phyloP scores from a whole-genome alignment of 2,888 invertebrate genomes.

The Plagiodera versicolora region DNA sequence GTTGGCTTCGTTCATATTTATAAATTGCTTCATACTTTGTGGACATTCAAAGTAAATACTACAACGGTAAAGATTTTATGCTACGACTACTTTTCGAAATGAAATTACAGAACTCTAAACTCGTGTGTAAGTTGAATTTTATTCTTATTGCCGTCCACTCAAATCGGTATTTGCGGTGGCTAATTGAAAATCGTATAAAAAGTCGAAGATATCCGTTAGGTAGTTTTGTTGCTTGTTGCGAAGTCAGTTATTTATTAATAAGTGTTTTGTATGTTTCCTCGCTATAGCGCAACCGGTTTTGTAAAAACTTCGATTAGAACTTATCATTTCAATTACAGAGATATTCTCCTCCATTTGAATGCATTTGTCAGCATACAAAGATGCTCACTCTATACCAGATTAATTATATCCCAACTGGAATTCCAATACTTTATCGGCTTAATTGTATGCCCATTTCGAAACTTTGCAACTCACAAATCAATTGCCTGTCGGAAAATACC shows the following conservation, averaged over 20 bases:
- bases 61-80: not conserved
- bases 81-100: not conserved
- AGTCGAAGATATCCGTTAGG: slow-evolving; percentile 36
- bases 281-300: slow-evolving; percentile 33
- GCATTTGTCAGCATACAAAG: not conserved
- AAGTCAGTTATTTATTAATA: slow-evolving; percentile 35
- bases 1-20: no score
- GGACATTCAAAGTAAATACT: not conserved
- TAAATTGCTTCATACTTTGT: no score
- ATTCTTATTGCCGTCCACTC: slow-evolving; percentile 39
- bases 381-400: not conserved
- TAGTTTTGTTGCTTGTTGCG: slow-evolving; percentile 21
- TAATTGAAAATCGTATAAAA: slow-evolving; percentile 42
- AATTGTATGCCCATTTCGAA: no score
- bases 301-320: slow-evolving; percentile 28
- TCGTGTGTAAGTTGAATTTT: slow-evolving; percentile 34
- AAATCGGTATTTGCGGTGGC: slow-evolving; percentile 36
- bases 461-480: no score
- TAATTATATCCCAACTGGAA: no score
- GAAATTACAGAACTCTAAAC: slow-evolving; percentile 24
- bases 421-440: no score
- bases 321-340: slow-evolving; percentile 26
- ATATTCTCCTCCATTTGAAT: slow-evolving; percentile 18
- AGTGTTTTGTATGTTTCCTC: slow-evolving; percentile 33
- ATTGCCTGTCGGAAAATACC: no score